phyloP scores from a whole-genome alignment of 2,797 vertebrate species.

The Semotilus atromaculatus region DNA sequence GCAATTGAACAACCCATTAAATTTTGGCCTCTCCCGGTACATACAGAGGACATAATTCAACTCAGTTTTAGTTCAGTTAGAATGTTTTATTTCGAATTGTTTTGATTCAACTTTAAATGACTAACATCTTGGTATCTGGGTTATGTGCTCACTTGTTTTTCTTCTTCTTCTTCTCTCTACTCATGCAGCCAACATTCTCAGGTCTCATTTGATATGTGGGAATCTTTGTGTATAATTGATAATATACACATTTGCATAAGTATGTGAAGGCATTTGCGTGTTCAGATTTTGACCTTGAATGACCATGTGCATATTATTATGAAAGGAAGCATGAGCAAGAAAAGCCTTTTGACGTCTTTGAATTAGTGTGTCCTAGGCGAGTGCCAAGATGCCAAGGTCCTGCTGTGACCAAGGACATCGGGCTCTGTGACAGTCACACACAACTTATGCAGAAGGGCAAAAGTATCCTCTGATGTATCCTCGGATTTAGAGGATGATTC shows the following conservation, averaged over 20 bases:
- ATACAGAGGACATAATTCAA: not conserved
- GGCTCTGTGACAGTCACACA: conserved; percentile 27
- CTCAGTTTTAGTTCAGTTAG: conserved; percentile 2
- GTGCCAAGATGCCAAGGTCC: conserved; percentile 12
- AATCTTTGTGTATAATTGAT: not conserved
- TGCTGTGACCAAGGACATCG: conserved; percentile 26
- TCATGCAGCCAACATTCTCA: not conserved
- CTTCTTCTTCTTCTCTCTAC: not conserved
- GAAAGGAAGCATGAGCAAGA: not conserved
- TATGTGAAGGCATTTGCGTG: not conserved
- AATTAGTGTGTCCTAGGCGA: not conserved
- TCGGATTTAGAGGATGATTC: conserved; percentile 51
- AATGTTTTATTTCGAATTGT: not conserved
- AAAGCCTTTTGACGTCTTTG: conserved; percentile 13
- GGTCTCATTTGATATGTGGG: not conserved
- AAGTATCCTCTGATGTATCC: conserved; percentile 33
- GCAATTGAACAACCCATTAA: not conserved
- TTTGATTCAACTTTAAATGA: conserved; percentile 1
- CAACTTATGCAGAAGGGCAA: conserved; percentile 39
- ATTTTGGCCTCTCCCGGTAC: not conserved
- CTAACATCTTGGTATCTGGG: conserved; percentile 16
- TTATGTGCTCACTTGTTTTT: not conserved
- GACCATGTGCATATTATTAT: conserved; percentile 23
- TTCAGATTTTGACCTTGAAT: not conserved
- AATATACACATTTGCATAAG: not conserved